Base-by-base conservation (phyloP, 2,113 vertebrate genomes). In the Anarrhichthys ocellatus region DNA sequence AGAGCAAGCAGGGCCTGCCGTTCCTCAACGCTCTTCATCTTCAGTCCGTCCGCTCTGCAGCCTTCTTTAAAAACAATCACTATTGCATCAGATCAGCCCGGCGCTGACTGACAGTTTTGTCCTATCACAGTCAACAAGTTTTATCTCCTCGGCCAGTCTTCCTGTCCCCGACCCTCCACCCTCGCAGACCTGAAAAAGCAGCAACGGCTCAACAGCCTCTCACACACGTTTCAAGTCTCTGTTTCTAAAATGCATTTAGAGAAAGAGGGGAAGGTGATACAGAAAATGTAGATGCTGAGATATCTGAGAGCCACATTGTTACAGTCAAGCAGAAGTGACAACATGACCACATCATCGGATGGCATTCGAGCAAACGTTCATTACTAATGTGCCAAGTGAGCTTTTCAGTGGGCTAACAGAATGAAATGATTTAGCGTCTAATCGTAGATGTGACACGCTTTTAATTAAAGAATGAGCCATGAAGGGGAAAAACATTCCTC, bases 141-240 rank as follows among this genome's bases (percentile, higher is more conserved):
- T 90, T 89, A 89, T 91, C 92, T 93, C 72, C 44, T 77, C 34
- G 1, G 44, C 82, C 90, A 90, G 74, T 73, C 88, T 88, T 92
- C 90, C 88, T 91, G 88, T 78, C 76, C 62, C 69, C 65, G 64
- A 84, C 50, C 81, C 88, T 52, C 78, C 80, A 74, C 85, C 87
- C 77, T 63, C 50, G 13, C 50, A 36, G 82, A 76, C 27, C 40
- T 38, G 4, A 54, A 32, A 38, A 32, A 38, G 15, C 24, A 48
- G 22, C 73, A 62, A 0, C 40, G 69, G 80, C 50, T 72, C 62
- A 54, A 54, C 22, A 52, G 44, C 27, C 52, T 48, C 27, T 36
- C 32, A 46, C 83, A 65, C 58, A 69, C 58, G 50, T 34, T 6
- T 34, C 34, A 34, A 6, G 34, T 59, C 69, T 50, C 36, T 58